These are phyloP conservation scores for Spatulosminthurus flaviceps DNA, from an alignment of 2,888 invertebrate genomes.

Conservation along the genomic window DNA sequence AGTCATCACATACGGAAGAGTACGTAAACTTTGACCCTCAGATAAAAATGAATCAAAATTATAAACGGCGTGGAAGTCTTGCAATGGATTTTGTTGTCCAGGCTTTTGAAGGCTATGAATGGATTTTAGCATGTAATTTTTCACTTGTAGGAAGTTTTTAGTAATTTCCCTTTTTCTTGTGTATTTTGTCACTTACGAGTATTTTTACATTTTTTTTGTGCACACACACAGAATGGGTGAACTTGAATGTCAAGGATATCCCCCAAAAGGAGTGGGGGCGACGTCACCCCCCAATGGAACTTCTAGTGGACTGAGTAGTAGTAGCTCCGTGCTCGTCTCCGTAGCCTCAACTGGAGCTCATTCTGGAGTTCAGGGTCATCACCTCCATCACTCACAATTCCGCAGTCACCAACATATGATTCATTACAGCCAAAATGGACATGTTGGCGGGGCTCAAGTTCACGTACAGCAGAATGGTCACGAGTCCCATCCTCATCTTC, in stretches of 20 bases:
- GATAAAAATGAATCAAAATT: no score
- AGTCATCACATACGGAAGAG: no score
- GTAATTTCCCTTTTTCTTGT: no score
- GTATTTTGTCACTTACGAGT: no score
- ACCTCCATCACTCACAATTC: conserved; percentile 1
- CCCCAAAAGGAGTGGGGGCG: conserved; percentile 41
- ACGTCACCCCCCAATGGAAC: conserved; percentile 25
- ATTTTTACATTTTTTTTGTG: no score
- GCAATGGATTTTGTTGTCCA: no score
- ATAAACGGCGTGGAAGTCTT: no score
- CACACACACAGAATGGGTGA: conserved; percentile 46
- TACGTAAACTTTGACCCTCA: no score
- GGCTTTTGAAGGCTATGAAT: no score
- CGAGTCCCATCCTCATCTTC: neutral
- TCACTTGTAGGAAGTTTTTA: no score
- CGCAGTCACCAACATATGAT: neutral
- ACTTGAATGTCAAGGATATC: conserved; percentile 45
- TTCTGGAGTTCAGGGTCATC: conserved; percentile 45
- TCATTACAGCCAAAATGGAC: neutral
- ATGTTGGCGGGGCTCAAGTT: neutral
- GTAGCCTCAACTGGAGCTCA: conserved; percentile 5
- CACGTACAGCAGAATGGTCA: neutral
- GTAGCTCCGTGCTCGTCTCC: neutral
- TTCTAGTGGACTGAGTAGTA: neutral
- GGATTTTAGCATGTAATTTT: no score